Evolutionary conservation across 2,888 invertebrate species (phyloP).

Genomic region (Ennomos quercinarius): DNA sequence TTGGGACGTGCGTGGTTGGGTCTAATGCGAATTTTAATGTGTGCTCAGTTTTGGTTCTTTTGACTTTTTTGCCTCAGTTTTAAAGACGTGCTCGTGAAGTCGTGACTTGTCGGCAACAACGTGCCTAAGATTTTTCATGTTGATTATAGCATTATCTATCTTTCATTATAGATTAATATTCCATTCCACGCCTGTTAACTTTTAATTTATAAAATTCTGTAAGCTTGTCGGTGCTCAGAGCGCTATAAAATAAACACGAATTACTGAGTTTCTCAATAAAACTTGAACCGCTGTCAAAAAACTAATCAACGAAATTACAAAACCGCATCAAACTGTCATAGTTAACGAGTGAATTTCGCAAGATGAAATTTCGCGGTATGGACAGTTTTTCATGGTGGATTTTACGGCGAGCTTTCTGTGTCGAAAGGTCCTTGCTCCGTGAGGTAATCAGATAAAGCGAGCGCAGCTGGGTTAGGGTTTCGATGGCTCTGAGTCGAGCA

Average conservation of each 20-base stretch:
- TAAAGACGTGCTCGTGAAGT: constrained; percentile 1
- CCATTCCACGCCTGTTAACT: constrained; percentile 7
- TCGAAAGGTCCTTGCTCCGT: constrained; percentile 83
- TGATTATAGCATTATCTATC: background rate
- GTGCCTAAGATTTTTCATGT: background rate
- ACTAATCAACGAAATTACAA: constrained; percentile 41
- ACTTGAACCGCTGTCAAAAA: constrained; percentile 27
- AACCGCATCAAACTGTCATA: constrained; percentile 34
- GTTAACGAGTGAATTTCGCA: constrained; percentile 57
- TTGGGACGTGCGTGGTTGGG: constrained; percentile 41
- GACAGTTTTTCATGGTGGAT: constrained; percentile 76
- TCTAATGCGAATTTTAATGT: constrained; percentile 42
- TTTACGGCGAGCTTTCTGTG: constrained; percentile 77
- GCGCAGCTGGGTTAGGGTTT: constrained; percentile 55
- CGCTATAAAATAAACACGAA: constrained; percentile 21
- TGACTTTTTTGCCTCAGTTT: constrained; percentile 35
- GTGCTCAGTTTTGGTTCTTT: constrained; percentile 42
- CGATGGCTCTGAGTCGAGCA: constrained; percentile 64
- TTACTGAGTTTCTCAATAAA: constrained; percentile 30
- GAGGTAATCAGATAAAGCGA: constrained; percentile 78
- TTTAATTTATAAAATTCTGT: constrained; percentile 16
- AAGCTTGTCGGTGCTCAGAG: constrained; percentile 28
- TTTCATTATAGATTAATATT: constrained; percentile 2
- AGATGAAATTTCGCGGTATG: constrained; percentile 64
- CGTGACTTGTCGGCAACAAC: constrained; percentile 5